Evolutionary conservation across 2,888 invertebrate species (phyloP).

Genomic region (Frankliniella fusca): DNA sequence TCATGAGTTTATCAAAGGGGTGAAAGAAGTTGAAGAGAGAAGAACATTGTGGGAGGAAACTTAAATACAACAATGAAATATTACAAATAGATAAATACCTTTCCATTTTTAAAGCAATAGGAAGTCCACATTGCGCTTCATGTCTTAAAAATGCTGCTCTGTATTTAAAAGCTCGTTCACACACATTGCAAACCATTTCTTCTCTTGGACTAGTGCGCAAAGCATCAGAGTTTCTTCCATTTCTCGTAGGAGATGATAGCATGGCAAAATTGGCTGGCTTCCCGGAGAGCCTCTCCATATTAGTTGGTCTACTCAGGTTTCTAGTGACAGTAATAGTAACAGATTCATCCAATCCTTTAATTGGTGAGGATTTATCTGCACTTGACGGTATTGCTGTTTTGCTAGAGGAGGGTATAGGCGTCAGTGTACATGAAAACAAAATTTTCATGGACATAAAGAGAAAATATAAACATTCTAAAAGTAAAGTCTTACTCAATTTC

Average conservation of each 20-base stretch:
- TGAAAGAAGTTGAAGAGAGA: too few relatives aligned
- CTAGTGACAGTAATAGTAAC: not conserved
- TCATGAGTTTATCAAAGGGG: not conserved
- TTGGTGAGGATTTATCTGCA: not conserved
- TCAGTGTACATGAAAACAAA: not conserved
- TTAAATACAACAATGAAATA: not conserved
- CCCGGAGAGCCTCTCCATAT: not conserved
- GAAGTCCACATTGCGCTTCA: not conserved
- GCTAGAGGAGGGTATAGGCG: not conserved
- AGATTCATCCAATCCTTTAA: not conserved
- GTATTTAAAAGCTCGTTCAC: slow-evolving; percentile 2
- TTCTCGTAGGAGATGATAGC: not conserved
- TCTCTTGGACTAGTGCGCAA: not conserved
- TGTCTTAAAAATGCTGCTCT: not conserved
- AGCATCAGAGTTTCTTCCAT: not conserved
- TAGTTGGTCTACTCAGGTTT: not conserved
- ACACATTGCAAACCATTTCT: slow-evolving; percentile 4
- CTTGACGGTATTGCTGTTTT: not conserved
- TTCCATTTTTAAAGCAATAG: not conserved
- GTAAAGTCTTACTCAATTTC: not conserved
- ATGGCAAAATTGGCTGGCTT: slow-evolving; percentile 1
- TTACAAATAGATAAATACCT: not conserved
- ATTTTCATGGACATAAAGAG: not conserved
- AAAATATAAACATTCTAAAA: not conserved
- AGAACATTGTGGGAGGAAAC: not conserved